Evolutionary conservation across 2,797 vertebrate species (phyloP).

Genomic region (Lithobates sylvaticus): DNA sequence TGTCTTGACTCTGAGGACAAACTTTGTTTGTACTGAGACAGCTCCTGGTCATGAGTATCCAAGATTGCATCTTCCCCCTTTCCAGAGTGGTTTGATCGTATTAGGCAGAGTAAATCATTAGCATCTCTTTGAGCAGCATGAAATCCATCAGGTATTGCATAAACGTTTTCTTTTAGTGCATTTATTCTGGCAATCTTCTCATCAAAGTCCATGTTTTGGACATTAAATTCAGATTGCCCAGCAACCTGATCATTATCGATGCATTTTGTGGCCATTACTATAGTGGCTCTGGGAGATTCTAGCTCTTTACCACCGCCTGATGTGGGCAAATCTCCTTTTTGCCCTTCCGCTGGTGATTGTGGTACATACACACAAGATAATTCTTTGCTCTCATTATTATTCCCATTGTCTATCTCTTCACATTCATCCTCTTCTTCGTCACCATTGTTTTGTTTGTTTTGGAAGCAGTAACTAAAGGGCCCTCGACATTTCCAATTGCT

Average conservation of each 20-base stretch:
- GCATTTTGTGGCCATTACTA: constrained; percentile 70
- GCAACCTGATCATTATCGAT: constrained; percentile 69
- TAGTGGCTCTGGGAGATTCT: constrained; percentile 65
- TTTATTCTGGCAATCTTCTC: constrained; percentile 81
- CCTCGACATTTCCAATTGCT: constrained; percentile 84
- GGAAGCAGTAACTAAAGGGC: constrained; percentile 91
- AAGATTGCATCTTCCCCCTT: constrained; percentile 74
- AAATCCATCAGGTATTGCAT: constrained; percentile 89
- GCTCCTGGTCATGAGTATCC: constrained; percentile 77
- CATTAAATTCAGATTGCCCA: constrained; percentile 69
- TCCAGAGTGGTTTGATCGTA: constrained; percentile 79
- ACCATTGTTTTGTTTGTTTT: constrained; percentile 74
- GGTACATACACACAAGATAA: constrained; percentile 72
- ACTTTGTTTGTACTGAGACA: constrained; percentile 84
- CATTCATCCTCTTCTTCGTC: constrained; percentile 80
- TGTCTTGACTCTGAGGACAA: constrained; percentile 89
- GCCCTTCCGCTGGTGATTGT: constrained; percentile 64
- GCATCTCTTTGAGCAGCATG: constrained; percentile 89
- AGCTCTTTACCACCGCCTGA: constrained; percentile 66
- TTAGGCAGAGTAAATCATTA: constrained; percentile 86
- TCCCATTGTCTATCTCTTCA: constrained; percentile 70
- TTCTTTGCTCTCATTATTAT: constrained; percentile 62
- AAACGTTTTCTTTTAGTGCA: constrained; percentile 88
- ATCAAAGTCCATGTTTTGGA: constrained; percentile 80
- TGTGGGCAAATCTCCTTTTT: constrained; percentile 64